Evolutionary conservation across 2,113 vertebrate species (phyloP).

Genomic region (Megaceryle torquata): DNA sequence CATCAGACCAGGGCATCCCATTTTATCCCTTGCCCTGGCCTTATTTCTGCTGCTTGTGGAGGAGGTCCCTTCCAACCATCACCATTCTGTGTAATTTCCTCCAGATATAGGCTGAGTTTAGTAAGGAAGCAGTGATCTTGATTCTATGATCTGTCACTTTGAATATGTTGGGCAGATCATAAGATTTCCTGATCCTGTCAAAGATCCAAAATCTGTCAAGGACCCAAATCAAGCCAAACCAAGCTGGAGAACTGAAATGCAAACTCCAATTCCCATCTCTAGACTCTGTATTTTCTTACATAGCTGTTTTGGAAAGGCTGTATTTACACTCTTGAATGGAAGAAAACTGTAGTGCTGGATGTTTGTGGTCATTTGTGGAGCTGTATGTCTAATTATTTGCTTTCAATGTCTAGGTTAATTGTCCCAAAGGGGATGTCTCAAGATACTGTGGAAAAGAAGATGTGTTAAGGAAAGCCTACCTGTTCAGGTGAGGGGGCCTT

Average conservation of each 20-base stretch:
- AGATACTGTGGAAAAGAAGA: conserved; percentile 83
- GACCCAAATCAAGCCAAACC: not conserved
- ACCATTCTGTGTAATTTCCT: not conserved
- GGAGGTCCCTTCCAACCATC: not conserved
- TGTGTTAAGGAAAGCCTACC: conserved; percentile 78
- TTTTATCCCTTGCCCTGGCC: not conserved
- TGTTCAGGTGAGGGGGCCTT: conserved; percentile 83
- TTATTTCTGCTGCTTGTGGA: not conserved
- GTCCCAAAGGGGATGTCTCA: conserved; percentile 73
- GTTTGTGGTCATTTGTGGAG: not conserved
- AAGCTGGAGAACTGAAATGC: not conserved
- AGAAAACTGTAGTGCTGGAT: not conserved
- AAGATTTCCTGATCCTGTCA: not conserved
- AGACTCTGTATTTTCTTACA: not conserved
- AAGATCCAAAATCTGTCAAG: too few species aligned
- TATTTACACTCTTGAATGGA: not conserved
- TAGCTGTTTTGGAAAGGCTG: not conserved
- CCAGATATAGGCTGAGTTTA: not conserved
- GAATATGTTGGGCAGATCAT: not conserved
- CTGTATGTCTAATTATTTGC: not conserved
- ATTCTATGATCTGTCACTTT: not conserved
- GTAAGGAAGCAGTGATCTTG: not conserved
- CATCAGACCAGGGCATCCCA: not conserved
- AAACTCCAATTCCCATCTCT: not conserved
- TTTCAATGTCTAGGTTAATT: conserved; percentile 81